phyloP scores from a whole-genome alignment of 2,888 invertebrate species.

The Nemotelus pantherinus region DNA sequence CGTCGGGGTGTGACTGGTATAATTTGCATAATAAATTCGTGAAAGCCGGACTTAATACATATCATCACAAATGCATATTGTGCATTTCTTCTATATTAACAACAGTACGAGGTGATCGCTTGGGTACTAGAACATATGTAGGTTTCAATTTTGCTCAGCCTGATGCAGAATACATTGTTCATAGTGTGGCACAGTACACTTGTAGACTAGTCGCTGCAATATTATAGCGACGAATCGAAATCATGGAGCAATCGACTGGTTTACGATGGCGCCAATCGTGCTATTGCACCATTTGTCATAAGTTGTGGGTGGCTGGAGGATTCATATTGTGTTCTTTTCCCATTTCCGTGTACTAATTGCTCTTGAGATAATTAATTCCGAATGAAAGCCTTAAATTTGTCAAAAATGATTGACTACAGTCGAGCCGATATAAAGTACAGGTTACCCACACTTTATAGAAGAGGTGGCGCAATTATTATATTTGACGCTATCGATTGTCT shows the following conservation, averaged over 20 bases:
- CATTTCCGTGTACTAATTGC: slow-evolving; percentile 35
- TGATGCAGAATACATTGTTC: slow-evolving; percentile 22
- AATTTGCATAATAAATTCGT: slow-evolving; percentile 39
- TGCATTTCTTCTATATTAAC: slow-evolving; percentile 22
- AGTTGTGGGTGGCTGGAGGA: slow-evolving; percentile 39
- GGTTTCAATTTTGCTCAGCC: slow-evolving; percentile 22
- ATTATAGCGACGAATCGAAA: slow-evolving; percentile 23
- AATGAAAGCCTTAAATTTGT: slow-evolving; percentile 37
- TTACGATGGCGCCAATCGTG: slow-evolving; percentile 45
- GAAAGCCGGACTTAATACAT: slow-evolving; percentile 41
- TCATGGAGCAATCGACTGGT: slow-evolving; percentile 26
- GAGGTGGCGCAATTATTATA: slow-evolving; percentile 36
- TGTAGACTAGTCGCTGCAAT: not conserved
- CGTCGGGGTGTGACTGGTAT: slow-evolving; percentile 26
- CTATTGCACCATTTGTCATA: slow-evolving; percentile 41
- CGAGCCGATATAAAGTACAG: slow-evolving; percentile 1
- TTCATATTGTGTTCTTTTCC: slow-evolving; percentile 31
- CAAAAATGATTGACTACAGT: slow-evolving; percentile 40
- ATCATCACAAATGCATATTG: slow-evolving; percentile 32
- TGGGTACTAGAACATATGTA: slow-evolving; percentile 9
- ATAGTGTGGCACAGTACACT: slow-evolving; percentile 5
- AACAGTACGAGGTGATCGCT: not conserved
- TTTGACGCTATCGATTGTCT: not conserved
- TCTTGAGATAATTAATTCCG: slow-evolving; percentile 31
- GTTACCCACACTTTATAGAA: slow-evolving; percentile 35